These are phyloP conservation scores for Resseliella maxima DNA, from an alignment of 2,888 invertebrate genomes.

Conservation along the genomic window DNA sequence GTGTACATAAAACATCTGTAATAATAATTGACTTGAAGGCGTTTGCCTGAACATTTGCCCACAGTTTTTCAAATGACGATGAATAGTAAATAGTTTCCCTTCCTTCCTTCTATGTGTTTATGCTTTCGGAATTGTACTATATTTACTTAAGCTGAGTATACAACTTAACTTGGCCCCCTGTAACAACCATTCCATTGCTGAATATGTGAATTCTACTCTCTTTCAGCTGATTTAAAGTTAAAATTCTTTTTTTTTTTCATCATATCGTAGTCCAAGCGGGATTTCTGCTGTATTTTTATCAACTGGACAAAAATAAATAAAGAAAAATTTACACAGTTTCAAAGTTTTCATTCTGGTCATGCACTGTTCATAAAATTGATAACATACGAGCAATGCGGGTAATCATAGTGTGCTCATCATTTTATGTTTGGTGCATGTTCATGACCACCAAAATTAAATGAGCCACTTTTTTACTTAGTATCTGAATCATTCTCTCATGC, in stretches of 20 bases:
- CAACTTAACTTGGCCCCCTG: too few species aligned
- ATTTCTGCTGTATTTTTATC: not conserved
- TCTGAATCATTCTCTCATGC: not conserved
- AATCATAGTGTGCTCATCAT: not conserved
- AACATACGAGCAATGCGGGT: not conserved
- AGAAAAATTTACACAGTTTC: not conserved
- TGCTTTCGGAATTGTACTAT: not conserved
- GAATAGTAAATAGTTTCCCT: not conserved
- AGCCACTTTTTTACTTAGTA: not conserved
- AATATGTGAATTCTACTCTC: too few species aligned
- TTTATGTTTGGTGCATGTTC: not conserved
- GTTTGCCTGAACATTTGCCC: not conserved
- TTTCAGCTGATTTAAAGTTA: not conserved
- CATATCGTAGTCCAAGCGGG: not conserved
- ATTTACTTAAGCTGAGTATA: not conserved
- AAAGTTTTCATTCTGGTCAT: slow-evolving; percentile 6
- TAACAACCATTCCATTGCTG: too few species aligned
- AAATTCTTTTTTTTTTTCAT: too few species aligned
- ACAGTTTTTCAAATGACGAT: slow-evolving; percentile 9
- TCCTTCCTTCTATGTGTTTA: slow-evolving; percentile 20
- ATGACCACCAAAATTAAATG: slow-evolving; percentile 10
- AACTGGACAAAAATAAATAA: not conserved
- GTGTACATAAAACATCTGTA: slow-evolving; percentile 10
- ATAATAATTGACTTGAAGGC: slow-evolving; percentile 35
- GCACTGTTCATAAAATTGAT: slow-evolving; percentile 2